phyloP scores from a whole-genome alignment of 1,140 invertebrate genomes.

The Pemphigus obesinymphae region DNA sequence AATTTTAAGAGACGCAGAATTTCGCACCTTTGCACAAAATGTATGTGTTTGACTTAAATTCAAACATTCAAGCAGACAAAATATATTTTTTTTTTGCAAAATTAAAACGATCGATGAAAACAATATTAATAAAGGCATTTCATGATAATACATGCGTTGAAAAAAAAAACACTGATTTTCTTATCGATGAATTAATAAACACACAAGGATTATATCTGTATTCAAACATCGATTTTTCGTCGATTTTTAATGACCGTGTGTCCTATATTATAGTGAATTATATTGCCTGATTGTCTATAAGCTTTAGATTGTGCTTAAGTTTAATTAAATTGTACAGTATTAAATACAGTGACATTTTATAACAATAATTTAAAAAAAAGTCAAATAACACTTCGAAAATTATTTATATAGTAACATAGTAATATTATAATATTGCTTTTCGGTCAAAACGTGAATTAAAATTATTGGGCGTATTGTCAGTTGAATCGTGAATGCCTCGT shows the following conservation, averaged over 20 bases:
- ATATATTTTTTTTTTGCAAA: too few species aligned
- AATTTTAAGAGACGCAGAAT: too few species aligned
- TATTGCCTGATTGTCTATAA: conserved; percentile 31
- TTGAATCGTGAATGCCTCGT: background rate
- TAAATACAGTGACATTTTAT: background rate
- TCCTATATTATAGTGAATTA: background rate
- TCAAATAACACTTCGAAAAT: background rate
- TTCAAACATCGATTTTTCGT: background rate
- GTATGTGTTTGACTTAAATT: too few species aligned
- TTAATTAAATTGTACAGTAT: background rate
- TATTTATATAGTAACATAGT: background rate
- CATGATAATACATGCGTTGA: too few species aligned
- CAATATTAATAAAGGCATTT: too few species aligned
- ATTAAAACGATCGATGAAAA: too few species aligned
- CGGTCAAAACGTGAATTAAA: background rate
- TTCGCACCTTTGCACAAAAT: too few species aligned
- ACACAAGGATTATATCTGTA: too few species aligned
- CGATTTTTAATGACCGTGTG: background rate
- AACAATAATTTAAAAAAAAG: background rate
- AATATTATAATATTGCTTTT: background rate
- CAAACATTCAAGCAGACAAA: too few species aligned
- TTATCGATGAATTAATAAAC: too few species aligned
- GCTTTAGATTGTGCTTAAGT: conserved; percentile 36
- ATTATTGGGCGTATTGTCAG: background rate
- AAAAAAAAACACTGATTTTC: too few species aligned